Evolutionary conservation across 2,113 vertebrate genomes (phyloP).

Genomic region (Chamaetylas fuelleborni): DNA sequence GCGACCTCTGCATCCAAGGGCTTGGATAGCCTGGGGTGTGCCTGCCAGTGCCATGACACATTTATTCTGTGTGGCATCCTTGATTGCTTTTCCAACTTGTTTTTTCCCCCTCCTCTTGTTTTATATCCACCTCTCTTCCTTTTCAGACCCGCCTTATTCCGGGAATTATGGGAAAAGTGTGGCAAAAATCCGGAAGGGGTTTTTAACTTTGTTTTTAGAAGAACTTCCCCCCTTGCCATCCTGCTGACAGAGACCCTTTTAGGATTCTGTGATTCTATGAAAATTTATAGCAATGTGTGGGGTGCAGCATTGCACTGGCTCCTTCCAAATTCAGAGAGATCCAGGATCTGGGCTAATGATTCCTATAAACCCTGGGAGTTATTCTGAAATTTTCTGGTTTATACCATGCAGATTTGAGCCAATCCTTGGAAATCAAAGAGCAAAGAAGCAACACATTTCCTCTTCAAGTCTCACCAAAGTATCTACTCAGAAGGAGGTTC

Average conservation of each 20-base stretch:
- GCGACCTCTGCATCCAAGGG: background rate
- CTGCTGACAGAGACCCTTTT: background rate
- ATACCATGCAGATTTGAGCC: background rate
- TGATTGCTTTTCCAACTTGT: background rate
- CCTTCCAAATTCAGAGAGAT: background rate
- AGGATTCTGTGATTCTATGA: background rate
- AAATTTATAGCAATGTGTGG: background rate
- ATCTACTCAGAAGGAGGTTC: background rate
- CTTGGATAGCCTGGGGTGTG: background rate
- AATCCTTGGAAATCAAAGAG: background rate
- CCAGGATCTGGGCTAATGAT: fast-evolving
- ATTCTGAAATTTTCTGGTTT: background rate
- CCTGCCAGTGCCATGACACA: background rate
- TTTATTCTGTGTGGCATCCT: background rate
- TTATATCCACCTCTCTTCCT: background rate
- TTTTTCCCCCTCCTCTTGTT: fast-evolving
- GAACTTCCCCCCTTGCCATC: background rate
- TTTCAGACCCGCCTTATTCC: background rate
- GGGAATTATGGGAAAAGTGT: background rate
- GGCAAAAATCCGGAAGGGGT: background rate
- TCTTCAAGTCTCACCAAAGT: background rate
- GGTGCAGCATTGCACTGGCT: background rate
- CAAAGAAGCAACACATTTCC: background rate
- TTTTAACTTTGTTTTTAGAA: background rate
- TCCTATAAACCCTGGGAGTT: background rate